A percentile compares a stretch with the other conserved stretches of the same genome.
Conservation (phyloP, 2,797 vertebrate species). For the Momotus momota region DNA sequence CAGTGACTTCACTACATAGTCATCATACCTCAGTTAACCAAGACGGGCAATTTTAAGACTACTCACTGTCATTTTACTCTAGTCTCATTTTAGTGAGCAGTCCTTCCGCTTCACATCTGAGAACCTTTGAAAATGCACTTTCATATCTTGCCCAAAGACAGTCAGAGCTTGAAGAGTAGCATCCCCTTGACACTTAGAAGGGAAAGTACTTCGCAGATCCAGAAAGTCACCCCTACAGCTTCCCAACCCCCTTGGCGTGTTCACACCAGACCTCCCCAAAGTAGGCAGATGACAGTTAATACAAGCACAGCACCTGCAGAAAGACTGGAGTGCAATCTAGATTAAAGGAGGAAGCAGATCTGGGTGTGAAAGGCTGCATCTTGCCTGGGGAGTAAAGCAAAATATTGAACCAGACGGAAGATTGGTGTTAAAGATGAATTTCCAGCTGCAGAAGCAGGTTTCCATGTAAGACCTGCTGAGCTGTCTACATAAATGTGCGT, state of each 20-base stretch:
- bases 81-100: neutral
- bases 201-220: neutral
- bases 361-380: neutral
- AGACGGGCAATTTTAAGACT: neutral
- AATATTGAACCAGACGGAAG: neutral
- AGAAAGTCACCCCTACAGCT: neutral
- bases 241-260: neutral
- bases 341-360: neutral
- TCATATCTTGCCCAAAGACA: neutral
- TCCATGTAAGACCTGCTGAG: neutral
- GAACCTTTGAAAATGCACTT: neutral
- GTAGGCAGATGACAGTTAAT: neutral
- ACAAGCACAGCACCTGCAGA: neutral
- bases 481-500: neutral
- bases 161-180: neutral
- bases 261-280: neutral
- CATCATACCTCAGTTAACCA: neutral
- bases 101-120: neutral
- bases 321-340: neutral
- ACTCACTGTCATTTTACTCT: neutral
- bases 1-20: neutral
- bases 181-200: neutral
- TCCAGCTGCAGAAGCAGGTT: neutral
- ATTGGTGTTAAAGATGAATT: rapidly evolving
- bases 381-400: neutral